Conservation (phyloP, 2,797 vertebrate genomes). For the Rhinatrema bivittatum region DNA sequence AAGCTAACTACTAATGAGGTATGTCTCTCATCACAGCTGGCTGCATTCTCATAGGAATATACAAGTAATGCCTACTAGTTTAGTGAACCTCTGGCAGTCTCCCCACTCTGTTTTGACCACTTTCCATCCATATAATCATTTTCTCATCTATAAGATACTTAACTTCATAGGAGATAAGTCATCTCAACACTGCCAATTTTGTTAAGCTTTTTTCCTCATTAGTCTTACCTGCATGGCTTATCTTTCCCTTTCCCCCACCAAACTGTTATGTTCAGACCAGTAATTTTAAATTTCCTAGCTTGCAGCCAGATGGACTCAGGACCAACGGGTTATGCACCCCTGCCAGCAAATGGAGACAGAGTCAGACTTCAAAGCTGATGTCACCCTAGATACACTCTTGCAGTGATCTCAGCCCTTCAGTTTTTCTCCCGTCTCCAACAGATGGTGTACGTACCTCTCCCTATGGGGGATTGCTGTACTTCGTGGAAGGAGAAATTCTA, state of each 20-base stretch:
- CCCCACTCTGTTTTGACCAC: constrained; percentile 18
- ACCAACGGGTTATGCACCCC: too few relatives aligned
- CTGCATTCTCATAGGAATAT: constrained; percentile 62
- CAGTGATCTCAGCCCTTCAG: too few relatives aligned
- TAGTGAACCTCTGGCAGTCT: constrained; percentile 41
- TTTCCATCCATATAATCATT: constrained; percentile 47
- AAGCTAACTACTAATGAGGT: constrained; percentile 80
- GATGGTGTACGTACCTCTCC: too few relatives aligned
- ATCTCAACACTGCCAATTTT: constrained; percentile 46
- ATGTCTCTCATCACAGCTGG: constrained; percentile 73
- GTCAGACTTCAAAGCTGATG: too few relatives aligned
- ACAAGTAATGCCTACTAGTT: constrained; percentile 53
- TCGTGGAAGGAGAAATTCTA: too few relatives aligned
- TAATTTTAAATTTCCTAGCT: constrained; percentile 24
- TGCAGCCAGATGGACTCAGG: too few relatives aligned
- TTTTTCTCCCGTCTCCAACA: too few relatives aligned
- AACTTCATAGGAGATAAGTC: constrained; percentile 48
- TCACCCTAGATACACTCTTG: too few relatives aligned
- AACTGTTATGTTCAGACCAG: constrained; percentile 32
- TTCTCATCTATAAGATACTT: constrained; percentile 50
- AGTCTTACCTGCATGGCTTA: constrained; percentile 63
- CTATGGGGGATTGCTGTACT: too few relatives aligned
- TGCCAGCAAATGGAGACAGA: too few relatives aligned
- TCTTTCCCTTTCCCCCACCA: constrained; percentile 14
- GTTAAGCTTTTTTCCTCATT: constrained; percentile 47